phyloP scores from a whole-genome alignment of 2,113 vertebrate species.

The Deroptyus accipitrinus region DNA sequence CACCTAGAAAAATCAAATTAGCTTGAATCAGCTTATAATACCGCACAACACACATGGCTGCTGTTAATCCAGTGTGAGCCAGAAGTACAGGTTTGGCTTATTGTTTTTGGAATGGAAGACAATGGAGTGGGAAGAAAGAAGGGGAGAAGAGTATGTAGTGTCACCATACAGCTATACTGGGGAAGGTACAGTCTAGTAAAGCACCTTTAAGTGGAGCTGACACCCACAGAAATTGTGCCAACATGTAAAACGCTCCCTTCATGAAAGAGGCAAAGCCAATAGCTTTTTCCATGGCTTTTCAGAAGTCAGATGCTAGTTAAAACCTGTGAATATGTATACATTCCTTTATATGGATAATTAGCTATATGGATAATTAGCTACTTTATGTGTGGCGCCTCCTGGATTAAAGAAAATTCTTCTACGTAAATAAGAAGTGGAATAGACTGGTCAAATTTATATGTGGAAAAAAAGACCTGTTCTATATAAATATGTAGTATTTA shows the following conservation, averaged over 20 bases:
- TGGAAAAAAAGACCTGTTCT: not conserved
- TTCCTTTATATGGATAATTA: constrained; percentile 76
- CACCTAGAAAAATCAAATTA: not conserved
- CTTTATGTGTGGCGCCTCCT: constrained; percentile 78
- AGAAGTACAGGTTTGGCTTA: not conserved
- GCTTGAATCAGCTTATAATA: not conserved
- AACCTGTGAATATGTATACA: constrained; percentile 77
- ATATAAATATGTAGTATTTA: constrained; percentile 54
- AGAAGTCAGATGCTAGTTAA: constrained; percentile 74
- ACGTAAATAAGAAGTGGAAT: constrained; percentile 65
- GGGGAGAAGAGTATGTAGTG: not conserved
- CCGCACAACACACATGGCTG: not conserved
- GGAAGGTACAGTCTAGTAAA: not conserved
- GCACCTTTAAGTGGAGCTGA: constrained; percentile 24
- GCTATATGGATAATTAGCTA: constrained; percentile 73
- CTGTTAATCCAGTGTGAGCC: not conserved
- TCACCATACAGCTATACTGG: not conserved
- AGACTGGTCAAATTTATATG: constrained; percentile 44
- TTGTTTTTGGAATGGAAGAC: not conserved
- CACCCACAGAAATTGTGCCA: constrained; percentile 21
- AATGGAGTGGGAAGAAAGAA: not conserved
- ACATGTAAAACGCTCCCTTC: not conserved
- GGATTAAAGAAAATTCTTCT: constrained; percentile 78
- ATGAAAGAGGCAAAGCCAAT: constrained; percentile 61
- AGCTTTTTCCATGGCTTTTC: constrained; percentile 61